A percentile compares a stretch with the other conserved stretches of the same genome.
Evolutionary conservation across 2,888 invertebrate species (phyloP).

Genomic region (Lysandra coridon): DNA sequence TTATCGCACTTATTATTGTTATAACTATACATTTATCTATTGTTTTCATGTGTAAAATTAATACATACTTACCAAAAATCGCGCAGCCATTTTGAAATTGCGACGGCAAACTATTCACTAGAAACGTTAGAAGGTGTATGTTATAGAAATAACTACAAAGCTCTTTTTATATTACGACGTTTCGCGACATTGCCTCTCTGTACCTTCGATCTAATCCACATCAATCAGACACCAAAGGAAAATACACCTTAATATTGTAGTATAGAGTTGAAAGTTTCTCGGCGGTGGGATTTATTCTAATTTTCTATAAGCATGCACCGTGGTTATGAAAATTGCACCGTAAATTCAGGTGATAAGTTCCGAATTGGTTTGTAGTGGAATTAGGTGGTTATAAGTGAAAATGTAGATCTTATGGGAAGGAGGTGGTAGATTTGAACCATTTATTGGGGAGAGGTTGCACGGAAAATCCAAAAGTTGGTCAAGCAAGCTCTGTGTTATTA

Average conservation of each 20-base stretch:
- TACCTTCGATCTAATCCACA: slow-evolving; percentile 53
- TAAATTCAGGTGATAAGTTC: slow-evolving; percentile 44
- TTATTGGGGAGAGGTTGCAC: not conserved
- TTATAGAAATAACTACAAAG: slow-evolving; percentile 77
- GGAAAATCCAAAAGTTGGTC: not conserved
- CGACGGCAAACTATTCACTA: slow-evolving; percentile 60
- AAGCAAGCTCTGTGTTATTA: not conserved
- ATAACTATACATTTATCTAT: not conserved
- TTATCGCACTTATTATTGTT: not conserved
- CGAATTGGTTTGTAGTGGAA: slow-evolving; percentile 40
- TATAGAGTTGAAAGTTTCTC: slow-evolving; percentile 31
- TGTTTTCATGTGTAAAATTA: not conserved
- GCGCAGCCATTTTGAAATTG: slow-evolving; percentile 67
- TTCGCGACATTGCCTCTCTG: slow-evolving; percentile 75
- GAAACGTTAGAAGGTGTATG: slow-evolving; percentile 66
- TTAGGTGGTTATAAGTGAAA: slow-evolving; percentile 35
- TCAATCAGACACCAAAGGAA: slow-evolving; percentile 41
- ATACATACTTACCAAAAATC: slow-evolving; percentile 69
- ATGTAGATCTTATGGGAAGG: slow-evolving; percentile 32
- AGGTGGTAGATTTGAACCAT: slow-evolving; percentile 12
- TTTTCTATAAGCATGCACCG: slow-evolving; percentile 37
- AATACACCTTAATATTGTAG: slow-evolving; percentile 31
- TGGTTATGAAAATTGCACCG: slow-evolving; percentile 45
- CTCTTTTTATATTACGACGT: slow-evolving; percentile 79
- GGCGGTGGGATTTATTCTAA: not conserved